Evolutionary conservation across 2,113 vertebrate genomes (phyloP).

Genomic region (Formicarius rufipectus): DNA sequence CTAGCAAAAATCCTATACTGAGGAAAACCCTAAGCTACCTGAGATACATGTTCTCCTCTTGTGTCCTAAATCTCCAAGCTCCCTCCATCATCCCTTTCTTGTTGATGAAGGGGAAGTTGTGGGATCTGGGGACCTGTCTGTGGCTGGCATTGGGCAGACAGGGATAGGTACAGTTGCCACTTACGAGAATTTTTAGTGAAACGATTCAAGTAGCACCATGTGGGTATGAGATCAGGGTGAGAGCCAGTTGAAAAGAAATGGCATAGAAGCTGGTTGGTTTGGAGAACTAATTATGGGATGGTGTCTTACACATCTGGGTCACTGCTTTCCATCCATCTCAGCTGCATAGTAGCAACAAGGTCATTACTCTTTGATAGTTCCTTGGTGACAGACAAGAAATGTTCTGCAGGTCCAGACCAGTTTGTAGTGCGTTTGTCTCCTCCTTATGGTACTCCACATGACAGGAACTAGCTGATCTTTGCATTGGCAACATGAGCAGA

Average conservation of each 20-base stretch:
- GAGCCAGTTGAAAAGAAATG: background rate
- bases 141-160: background rate
- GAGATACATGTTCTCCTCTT: background rate
- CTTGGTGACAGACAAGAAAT: background rate
- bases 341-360: background rate
- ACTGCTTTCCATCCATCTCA: background rate
- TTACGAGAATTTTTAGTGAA: background rate
- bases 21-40: background rate
- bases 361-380: background rate
- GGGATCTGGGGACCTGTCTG: background rate
- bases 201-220: background rate
- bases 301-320: constrained; percentile 4
- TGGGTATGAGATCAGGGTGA: background rate
- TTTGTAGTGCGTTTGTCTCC: background rate
- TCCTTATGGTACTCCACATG: background rate
- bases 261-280: background rate
- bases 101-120: background rate
- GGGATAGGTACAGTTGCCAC: background rate
- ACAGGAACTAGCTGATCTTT: background rate
- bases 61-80: background rate
- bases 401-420: background rate
- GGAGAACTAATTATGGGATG: background rate
- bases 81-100: background rate
- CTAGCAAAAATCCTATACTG: background rate
- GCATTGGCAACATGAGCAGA: background rate